These are phyloP conservation scores for Ips nitidus DNA, from an alignment of 1,140 invertebrate genomes.

Conservation along the genomic window DNA sequence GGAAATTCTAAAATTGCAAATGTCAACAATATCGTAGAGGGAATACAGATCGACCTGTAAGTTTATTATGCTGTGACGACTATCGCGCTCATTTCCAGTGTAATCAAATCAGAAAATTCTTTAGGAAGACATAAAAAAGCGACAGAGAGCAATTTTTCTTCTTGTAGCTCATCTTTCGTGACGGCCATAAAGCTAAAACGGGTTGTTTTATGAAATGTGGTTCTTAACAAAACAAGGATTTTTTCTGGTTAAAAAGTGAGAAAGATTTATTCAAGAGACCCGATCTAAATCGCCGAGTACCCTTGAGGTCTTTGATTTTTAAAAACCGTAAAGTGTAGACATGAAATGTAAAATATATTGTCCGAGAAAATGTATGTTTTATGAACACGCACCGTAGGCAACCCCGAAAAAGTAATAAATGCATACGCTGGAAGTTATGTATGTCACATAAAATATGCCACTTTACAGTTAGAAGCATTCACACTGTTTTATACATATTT, in stretches of 20 bases:
- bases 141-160: neutral
- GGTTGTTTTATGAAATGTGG: slow-evolving; percentile 5
- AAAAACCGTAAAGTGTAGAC: neutral
- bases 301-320: neutral
- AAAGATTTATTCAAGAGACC: neutral
- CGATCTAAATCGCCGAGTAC: neutral
- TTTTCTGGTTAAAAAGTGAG: neutral
- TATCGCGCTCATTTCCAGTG: neutral
- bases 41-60: neutral
- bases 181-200: slow-evolving; percentile 10
- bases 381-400: neutral
- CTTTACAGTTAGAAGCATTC: neutral
- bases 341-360: slow-evolving; percentile 4
- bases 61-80: neutral
- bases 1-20: neutral
- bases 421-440: neutral
- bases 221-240: slow-evolving; percentile 7
- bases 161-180: slow-evolving; percentile 3
- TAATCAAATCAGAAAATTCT: slow-evolving; percentile 2
- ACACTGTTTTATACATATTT: slow-evolving; percentile 5
- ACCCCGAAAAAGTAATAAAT: slow-evolving; percentile 1
- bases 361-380: neutral
- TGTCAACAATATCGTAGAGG: neutral
- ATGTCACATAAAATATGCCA: slow-evolving; percentile 1
- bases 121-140: neutral